A percentile compares a stretch with the other conserved stretches of the same genome.
Evolutionary conservation across 2,888 invertebrate species (phyloP).

Genomic region (Ferrisia virgata): DNA sequence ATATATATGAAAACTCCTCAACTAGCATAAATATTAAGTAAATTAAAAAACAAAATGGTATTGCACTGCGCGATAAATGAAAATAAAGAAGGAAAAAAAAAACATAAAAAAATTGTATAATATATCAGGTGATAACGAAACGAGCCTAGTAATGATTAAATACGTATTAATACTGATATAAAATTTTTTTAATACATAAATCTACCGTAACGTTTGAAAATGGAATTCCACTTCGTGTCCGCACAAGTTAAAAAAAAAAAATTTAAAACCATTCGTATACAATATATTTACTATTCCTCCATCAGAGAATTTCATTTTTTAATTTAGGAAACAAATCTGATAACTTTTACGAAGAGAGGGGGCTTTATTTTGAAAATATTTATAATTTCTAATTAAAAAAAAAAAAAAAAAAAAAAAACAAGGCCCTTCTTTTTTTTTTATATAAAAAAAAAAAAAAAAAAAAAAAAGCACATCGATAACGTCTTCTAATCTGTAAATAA

Average conservation of each 20-base stretch:
- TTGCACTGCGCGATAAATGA: constrained; percentile 10
- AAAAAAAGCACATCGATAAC: background rate
- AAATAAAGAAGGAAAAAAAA: background rate
- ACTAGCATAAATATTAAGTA: background rate
- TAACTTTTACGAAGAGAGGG: background rate
- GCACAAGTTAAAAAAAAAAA: background rate
- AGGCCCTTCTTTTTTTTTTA: no score
- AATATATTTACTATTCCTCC: background rate
- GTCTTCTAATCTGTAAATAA: background rate
- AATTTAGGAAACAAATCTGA: background rate
- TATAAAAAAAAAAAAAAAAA: no score
- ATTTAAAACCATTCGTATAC: background rate
- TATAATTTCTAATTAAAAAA: background rate
- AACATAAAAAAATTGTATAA: background rate
- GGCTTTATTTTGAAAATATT: background rate
- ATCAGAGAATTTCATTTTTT: no score
- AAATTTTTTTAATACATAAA: constrained; percentile 3
- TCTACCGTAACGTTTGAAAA: background rate
- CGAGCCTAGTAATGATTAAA: background rate
- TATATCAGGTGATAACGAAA: background rate
- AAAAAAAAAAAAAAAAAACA: no score
- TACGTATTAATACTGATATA: constrained; percentile 26
- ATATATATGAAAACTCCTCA: background rate
- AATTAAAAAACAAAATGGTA: constrained; percentile 10
- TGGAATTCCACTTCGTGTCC: background rate